Base-by-base conservation (phyloP, 1,140 invertebrate genomes). In the Sweltsa coloradensis region DNA sequence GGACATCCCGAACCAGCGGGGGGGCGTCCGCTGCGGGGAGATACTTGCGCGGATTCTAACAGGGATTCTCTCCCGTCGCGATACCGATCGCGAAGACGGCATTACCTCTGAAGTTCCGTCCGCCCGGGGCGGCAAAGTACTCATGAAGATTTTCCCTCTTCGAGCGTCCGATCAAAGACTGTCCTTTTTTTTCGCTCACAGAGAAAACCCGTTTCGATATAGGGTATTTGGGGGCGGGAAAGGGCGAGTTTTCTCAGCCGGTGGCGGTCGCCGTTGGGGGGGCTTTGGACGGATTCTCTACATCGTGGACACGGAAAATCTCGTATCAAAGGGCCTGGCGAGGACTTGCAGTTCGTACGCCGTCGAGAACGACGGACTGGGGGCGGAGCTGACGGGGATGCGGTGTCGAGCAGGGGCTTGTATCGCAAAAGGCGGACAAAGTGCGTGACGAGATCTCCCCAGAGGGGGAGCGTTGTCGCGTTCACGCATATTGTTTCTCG, bases 281-380 rank as follows among this genome's bases (percentile, higher is more conserved):
- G 31, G 69, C 68, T 43, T 73, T 78, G 47, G 69, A 73, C 31
- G 71, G 74, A n/a, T n/a, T 43, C 71, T 91, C 24, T 93, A 87
- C 63, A 77, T 93, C 25, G 71, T 91, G 16, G 89, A 93, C 63
- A 91, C 89, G 4, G 89, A n/a, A 95, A 94, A 66, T 88, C 83
- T 13, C 67, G 91, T 37, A 85, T 95, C 21, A 90, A 89, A 44
- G 42, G 78, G 84, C 34, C 63, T 92, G n/a, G 72, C 71, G 49
- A 61, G 39, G 74, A 85, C 52, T 74, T 89, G 34, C 74, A 81
- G 51, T 83, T 88, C 56, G 71, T 83, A 58, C 73, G 76, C 26
- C 46, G 76, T 92, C 51, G 78, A 75, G 18, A 83, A 83, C 56
- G 74, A 80, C 57, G 86, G 84, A 31, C 66, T 92, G 50, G 76